Evolutionary conservation across 2,888 invertebrate species (phyloP), one percentile per base, ranked within the genome.

Genomic region (Cheilosia vernalis): DNA sequence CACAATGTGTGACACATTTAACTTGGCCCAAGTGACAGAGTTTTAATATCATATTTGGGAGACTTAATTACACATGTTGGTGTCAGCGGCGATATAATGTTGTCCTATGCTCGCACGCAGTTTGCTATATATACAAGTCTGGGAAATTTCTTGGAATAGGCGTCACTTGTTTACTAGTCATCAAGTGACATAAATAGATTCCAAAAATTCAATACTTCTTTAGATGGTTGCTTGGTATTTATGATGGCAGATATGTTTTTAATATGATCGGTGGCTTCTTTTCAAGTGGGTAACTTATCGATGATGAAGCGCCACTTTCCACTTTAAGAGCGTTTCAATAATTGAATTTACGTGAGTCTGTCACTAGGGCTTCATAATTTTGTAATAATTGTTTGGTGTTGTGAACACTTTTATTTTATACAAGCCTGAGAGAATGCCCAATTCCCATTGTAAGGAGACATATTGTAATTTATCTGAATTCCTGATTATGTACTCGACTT

Each of bases 1-100:
- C 79, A 72, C 79, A 73, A 73, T 73, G 56, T 61, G 79, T 63
- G 83, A 67, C 21, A 78, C 10, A 63, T 64, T 74, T 69, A 42
- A 58, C 44, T 64, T 79, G n/a, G 55, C 47, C 19, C 51, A 51
- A 40, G 19, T 58, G 66, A 76, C 56, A 60, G 66, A 58, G 37
- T 76, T 67, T 67, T 66, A 42, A 67, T 64, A 44, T 44, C 42
- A 58, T 60, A 58, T 76, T 76, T 60, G 40, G 66, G 64, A 21
- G 42, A 44, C 51, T 44, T 17, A 17, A 61, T 67, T 77, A 66
- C 55, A 47, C 37, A 17, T 66, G 60, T 19, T 53, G n/a, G 37
- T 53, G 24, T 19, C 13, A 33, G 40, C 33, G 56, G 42, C 40
- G 33, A 67, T 55, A n/a, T 24, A 13, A 63, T 27, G 51, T 17